A percentile compares a stretch with the other conserved stretches of the same genome.
phyloP scores from a whole-genome alignment of 1,140 invertebrate species.

The Ganaspis sp. region DNA sequence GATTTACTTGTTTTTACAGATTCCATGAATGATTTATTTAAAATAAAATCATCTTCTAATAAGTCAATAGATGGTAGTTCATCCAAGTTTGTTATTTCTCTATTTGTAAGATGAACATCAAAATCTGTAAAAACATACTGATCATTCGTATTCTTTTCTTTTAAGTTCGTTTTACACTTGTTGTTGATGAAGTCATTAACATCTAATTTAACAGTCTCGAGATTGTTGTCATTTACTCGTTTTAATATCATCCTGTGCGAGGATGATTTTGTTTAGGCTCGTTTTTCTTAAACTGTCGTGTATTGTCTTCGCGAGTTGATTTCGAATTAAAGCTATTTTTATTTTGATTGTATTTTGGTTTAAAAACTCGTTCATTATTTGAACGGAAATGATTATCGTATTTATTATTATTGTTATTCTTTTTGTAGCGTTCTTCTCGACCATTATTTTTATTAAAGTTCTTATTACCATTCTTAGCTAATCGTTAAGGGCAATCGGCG shows the following conservation, averaged over 20 bases:
- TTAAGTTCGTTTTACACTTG: too few species aligned
- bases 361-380: background rate
- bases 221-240: too few species aligned
- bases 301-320: background rate
- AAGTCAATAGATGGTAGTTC: too few species aligned
- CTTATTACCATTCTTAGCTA: background rate
- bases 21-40: too few species aligned
- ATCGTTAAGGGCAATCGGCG: constrained; percentile 10
- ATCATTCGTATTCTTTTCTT: too few species aligned
- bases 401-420: background rate
- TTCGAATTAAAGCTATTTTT: background rate
- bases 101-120: too few species aligned
- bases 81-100: too few species aligned
- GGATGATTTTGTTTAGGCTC: background rate
- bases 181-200: too few species aligned
- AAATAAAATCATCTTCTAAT: too few species aligned
- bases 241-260: background rate
- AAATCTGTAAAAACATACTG: too few species aligned
- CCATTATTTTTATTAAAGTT: background rate
- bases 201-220: too few species aligned
- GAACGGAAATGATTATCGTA: background rate
- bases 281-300: background rate
- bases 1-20: too few species aligned
- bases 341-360: background rate
- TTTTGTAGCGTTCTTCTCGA: background rate